A percentile compares a stretch with the other conserved stretches of the same genome.
phyloP scores from a whole-genome alignment of 2,888 invertebrate genomes.

The Callyntrura guangdongensis region DNA sequence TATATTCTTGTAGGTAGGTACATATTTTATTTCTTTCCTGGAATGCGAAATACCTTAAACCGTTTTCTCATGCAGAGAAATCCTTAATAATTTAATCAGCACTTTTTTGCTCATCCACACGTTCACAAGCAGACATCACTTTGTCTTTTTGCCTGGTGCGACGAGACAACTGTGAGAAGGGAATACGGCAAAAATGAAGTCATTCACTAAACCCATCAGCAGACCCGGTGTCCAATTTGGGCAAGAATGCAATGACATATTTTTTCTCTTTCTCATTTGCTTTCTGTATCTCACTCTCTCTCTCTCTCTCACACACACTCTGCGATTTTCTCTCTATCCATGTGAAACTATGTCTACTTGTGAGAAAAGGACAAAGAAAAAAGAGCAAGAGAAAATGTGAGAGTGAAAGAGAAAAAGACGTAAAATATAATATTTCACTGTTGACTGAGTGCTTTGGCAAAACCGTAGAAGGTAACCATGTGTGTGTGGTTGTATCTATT shows the following conservation, averaged over 20 bases:
- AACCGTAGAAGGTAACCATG: neutral
- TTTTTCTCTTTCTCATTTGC: no score
- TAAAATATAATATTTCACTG: constrained; percentile 36
- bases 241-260: no score
- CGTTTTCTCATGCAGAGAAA: neutral
- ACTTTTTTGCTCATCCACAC: constrained; percentile 24
- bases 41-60: constrained; percentile 20
- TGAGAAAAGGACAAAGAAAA: neutral
- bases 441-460: neutral
- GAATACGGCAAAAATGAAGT: neutral
- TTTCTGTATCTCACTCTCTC: no score
- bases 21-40: no score
- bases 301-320: neutral
- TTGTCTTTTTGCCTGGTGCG: neutral
- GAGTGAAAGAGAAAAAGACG: neutral
- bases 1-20: no score
- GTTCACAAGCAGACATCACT: neutral
- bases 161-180: neutral
- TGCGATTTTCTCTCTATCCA: neutral
- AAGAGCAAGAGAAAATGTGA: neutral
- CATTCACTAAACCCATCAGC: neutral
- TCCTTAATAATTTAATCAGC: constrained; percentile 41
- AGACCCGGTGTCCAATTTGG: neutral
- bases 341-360: neutral
- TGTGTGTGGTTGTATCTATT: constrained; percentile 19